Evolutionary conservation across 2,113 vertebrate genomes (phyloP).

Genomic region (Edolisoma coerulescens): DNA sequence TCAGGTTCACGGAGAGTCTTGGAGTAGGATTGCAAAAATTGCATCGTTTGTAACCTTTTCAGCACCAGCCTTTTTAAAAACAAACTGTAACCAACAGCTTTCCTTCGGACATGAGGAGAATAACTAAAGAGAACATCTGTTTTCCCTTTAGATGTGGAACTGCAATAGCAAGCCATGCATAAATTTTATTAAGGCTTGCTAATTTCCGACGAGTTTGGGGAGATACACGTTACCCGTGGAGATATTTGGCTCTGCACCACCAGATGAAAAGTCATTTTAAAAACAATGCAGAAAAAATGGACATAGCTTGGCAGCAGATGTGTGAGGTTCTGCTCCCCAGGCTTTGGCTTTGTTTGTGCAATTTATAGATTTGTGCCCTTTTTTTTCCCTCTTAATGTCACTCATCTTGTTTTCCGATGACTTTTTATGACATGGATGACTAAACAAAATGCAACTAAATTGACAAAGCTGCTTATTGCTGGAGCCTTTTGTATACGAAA

Average conservation of each 20-base stretch:
- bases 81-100: conserved; percentile 30
- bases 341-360: background rate
- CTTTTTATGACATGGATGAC: background rate
- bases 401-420: background rate
- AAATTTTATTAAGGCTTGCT: conserved; percentile 60
- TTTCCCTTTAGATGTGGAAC: conserved; percentile 53
- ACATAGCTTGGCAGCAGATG: background rate
- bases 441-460: background rate
- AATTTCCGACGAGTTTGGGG: conserved; percentile 20
- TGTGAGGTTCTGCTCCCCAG: background rate
- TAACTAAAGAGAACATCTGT: conserved; percentile 65
- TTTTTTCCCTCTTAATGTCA: background rate
- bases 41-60: conserved; percentile 55
- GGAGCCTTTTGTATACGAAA: background rate
- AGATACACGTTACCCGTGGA: background rate
- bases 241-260: background rate
- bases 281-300: background rate
- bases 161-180: conserved; percentile 43
- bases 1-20: background rate
- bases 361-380: background rate
- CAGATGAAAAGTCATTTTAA: conserved; percentile 11
- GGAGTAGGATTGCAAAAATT: conserved; percentile 1
- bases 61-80: background rate
- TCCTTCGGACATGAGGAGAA: conserved; percentile 32
- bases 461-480: background rate